Evolutionary conservation across 1,140 invertebrate genomes (phyloP).

Genomic region (Bombus pascuorum): DNA sequence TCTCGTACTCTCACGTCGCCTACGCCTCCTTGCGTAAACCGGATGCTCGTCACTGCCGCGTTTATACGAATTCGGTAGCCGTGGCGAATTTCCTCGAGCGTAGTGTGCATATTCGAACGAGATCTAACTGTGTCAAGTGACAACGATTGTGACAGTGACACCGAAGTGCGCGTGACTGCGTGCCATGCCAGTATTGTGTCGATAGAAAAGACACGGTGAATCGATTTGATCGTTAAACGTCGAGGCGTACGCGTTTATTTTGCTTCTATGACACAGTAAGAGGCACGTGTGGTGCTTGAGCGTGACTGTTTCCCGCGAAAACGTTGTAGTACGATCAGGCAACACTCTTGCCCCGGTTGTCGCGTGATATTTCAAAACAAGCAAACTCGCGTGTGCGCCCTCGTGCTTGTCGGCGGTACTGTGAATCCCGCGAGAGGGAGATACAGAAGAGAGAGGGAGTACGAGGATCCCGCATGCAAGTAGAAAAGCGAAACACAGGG

Average conservation of each 20-base stretch:
- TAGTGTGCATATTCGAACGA: background rate
- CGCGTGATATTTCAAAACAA: slow-evolving; percentile 58
- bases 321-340: slow-evolving; percentile 13
- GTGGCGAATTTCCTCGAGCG: background rate
- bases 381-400: slow-evolving; percentile 54
- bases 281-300: background rate
- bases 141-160: slow-evolving; percentile 53
- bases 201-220: slow-evolving; percentile 10
- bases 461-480: background rate
- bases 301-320: slow-evolving; percentile 32
- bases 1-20: slow-evolving; percentile 41
- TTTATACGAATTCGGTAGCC: slow-evolving; percentile 39
- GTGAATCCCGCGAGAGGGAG: slow-evolving; percentile 40
- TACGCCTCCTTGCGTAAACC: slow-evolving; percentile 48
- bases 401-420: slow-evolving; percentile 36
- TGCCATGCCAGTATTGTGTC: slow-evolving; percentile 15
- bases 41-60: slow-evolving; percentile 39
- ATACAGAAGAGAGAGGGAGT: slow-evolving; percentile 39
- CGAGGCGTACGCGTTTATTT: background rate
- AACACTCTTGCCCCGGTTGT: slow-evolving; percentile 8
- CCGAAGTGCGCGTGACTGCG: slow-evolving; percentile 23
- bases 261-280: background rate
- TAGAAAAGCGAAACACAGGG: slow-evolving; percentile 25
- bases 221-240: background rate
- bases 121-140: slow-evolving; percentile 30